Percentiles rank a stretch among this genome's conserved stretches.
phyloP scores from a whole-genome alignment of 2,113 vertebrate genomes.

The Periophthalmodon schlosseri region DNA sequence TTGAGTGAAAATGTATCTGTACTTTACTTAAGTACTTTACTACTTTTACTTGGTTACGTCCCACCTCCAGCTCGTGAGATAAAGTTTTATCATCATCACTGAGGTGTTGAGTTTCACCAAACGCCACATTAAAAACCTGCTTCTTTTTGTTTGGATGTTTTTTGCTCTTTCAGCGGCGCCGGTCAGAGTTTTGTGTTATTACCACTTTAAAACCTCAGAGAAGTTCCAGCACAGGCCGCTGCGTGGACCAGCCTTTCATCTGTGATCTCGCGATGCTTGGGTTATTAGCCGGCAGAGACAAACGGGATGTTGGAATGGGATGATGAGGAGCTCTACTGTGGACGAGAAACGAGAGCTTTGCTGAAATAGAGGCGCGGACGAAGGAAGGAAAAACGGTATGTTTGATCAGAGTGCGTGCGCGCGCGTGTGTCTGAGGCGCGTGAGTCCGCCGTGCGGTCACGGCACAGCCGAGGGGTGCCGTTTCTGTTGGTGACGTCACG shows the following conservation, averaged over 20 bases:
- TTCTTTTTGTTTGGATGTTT: neutral
- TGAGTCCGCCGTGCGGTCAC: too few species aligned
- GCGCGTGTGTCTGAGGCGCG: too few species aligned
- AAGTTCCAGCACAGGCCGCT: neutral
- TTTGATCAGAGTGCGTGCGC: neutral
- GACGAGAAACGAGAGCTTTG: slow-evolving; percentile 29
- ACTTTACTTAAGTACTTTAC: too few species aligned
- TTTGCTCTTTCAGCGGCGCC: neutral
- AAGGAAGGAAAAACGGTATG: slow-evolving; percentile 43
- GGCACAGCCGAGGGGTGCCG: slow-evolving; percentile 50
- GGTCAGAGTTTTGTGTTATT: neutral
- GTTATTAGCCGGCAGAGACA: slow-evolving; percentile 29
- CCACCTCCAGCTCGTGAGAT: too few species aligned
- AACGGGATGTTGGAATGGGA: slow-evolving; percentile 49
- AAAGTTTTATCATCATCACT: too few species aligned
- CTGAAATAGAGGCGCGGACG: slow-evolving; percentile 19
- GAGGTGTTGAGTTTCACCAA: too few species aligned
- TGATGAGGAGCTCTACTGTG: slow-evolving; percentile 46
- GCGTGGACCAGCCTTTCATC: slow-evolving; percentile 4
- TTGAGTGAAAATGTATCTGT: too few species aligned
- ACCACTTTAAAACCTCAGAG: slow-evolving; percentile 4
- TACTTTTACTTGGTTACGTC: too few species aligned
- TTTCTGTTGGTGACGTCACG: slow-evolving; percentile 78
- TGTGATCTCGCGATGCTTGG: slow-evolving; percentile 72
- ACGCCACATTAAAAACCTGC: neutral